Conservation (phyloP, 2,888 invertebrate genomes). For the Ommatoiulus sabulosus region DNA sequence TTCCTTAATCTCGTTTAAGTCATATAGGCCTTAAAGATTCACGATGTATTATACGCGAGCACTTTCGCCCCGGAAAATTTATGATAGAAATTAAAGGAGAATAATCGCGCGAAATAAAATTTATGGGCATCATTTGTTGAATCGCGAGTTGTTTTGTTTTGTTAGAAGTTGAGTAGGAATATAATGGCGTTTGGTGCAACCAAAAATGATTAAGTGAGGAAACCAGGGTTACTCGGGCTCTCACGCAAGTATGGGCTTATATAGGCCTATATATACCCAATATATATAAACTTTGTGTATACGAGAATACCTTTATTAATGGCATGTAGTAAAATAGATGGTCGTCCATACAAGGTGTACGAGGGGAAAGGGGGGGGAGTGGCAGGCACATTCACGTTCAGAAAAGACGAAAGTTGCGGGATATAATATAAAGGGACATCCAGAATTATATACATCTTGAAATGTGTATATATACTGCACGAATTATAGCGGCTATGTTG, state of each 20-base stretch:
- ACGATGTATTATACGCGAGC: neutral
- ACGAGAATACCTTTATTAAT: neutral
- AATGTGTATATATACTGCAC: neutral
- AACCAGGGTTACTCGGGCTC: neutral
- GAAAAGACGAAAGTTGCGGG: neutral
- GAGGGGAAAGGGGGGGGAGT: neutral
- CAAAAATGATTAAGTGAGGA: constrained; percentile 27
- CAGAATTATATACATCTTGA: neutral
- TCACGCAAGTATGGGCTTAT: neutral
- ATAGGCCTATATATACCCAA: neutral
- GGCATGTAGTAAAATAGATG: neutral
- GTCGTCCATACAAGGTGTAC: neutral
- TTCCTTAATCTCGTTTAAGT: constrained; percentile 2
- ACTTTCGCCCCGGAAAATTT: constrained; percentile 2
- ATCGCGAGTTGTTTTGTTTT: constrained; percentile 46
- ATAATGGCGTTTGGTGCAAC: constrained; percentile 41
- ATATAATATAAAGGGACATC: neutral
- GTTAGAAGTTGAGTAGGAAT: neutral
- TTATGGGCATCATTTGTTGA: constrained; percentile 44
- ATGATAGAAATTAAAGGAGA: constrained; percentile 19
- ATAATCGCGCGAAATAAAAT: constrained; percentile 7
- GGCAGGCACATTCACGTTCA: neutral
- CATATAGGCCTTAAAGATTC: neutral
- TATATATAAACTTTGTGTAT: neutral
- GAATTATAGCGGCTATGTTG: neutral